These are phyloP conservation scores for Trichoplusia ni DNA, from an alignment of 1,140 invertebrate genomes.

Conservation along the genomic window DNA sequence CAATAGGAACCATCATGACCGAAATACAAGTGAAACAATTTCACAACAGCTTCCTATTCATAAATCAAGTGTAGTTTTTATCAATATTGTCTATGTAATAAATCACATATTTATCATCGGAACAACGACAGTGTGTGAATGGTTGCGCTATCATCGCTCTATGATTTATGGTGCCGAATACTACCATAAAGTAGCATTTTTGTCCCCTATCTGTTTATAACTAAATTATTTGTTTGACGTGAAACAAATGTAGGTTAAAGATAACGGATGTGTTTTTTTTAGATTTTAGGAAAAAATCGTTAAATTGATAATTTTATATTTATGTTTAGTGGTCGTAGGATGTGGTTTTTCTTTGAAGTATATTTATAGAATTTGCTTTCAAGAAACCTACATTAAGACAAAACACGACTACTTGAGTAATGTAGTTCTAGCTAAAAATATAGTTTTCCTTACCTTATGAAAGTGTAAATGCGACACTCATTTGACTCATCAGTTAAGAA, in stretches of 20 bases:
- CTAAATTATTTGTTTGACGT: conserved; percentile 11
- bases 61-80: conserved; percentile 13
- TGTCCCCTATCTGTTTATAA: conserved; percentile 20
- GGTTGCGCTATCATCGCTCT: conserved; percentile 12
- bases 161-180: conserved; percentile 7
- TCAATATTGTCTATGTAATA: conserved; percentile 26
- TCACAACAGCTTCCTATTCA: conserved; percentile 13
- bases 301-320: neutral
- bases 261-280: neutral
- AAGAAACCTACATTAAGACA: no score
- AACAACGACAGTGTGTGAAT: conserved; percentile 21
- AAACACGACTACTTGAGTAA: no score
- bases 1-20: no score
- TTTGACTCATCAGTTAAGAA: no score
- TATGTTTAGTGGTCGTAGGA: no score
- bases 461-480: no score
- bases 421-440: no score
- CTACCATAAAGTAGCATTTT: conserved; percentile 9
- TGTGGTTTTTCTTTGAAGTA: no score
- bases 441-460: no score
- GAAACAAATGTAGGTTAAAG: neutral
- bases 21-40: no score
- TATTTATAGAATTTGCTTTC: no score
- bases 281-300: neutral
- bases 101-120: conserved; percentile 19